Evolutionary conservation across 2,797 vertebrate genomes (phyloP).

Genomic region (Cyprinella venusta): DNA sequence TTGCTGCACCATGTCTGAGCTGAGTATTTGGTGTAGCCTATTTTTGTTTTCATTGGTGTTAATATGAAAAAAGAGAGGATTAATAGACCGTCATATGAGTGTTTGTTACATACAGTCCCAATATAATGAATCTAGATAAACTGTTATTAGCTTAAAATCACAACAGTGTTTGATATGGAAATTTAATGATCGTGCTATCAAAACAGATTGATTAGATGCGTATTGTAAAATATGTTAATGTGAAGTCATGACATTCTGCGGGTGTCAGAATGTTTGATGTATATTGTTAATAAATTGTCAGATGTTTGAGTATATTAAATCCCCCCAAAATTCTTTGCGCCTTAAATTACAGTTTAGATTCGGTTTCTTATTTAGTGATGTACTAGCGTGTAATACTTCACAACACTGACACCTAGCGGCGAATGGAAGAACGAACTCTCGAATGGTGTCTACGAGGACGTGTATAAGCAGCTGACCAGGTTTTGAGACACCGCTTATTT

Average conservation of each 20-base stretch:
- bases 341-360: neutral
- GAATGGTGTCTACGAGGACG: neutral
- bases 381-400: neutral
- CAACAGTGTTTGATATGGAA: neutral
- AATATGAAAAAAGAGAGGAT: neutral
- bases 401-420: conserved; percentile 1
- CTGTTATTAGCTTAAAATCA: neutral
- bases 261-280: conserved; percentile 32
- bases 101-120: neutral
- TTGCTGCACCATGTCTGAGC: neutral
- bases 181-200: neutral
- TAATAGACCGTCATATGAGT: neutral
- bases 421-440: neutral
- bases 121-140: neutral
- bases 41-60: neutral
- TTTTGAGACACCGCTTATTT: neutral
- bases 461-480: neutral
- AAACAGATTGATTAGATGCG: neutral
- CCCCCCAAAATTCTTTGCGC: neutral
- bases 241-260: conserved; percentile 11
- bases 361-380: neutral
- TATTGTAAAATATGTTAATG: conserved; percentile 16
- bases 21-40: neutral
- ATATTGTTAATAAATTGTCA: neutral
- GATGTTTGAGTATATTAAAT: conserved; percentile 22